These are phyloP conservation scores for Stramonita haemastoma DNA, from an alignment of 2,888 invertebrate genomes.

Conservation along the genomic window DNA sequence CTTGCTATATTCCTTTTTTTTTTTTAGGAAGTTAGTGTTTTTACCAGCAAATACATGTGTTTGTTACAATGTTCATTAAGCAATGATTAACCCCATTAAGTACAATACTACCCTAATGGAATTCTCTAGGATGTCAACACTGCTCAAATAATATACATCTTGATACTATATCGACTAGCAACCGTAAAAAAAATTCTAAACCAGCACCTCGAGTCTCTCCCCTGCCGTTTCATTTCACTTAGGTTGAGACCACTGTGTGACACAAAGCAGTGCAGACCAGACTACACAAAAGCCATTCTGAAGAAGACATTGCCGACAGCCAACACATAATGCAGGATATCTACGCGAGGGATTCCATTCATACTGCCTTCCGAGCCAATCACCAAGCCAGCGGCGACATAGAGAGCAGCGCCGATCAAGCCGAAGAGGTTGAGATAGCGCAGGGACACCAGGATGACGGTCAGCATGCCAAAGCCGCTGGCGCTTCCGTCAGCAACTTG, in stretches of 20 bases:
- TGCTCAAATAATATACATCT: too few relatives aligned
- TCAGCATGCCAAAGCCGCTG: conserved; percentile 69
- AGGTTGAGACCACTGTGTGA: not conserved
- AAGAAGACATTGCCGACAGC: conserved; percentile 64
- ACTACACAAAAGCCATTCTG: conserved; percentile 15
- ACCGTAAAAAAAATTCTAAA: not conserved
- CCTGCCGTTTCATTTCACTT: not conserved
- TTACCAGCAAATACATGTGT: too few relatives aligned
- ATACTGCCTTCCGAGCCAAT: conserved; percentile 65
- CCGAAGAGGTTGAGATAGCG: conserved; percentile 63
- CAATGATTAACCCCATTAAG: too few relatives aligned
- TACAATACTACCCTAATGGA: too few relatives aligned
- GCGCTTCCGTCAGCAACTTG: conserved; percentile 61
- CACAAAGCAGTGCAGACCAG: not conserved
- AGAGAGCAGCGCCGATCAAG: conserved; percentile 59
- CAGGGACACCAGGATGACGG: conserved; percentile 60
- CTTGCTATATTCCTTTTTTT: too few relatives aligned
- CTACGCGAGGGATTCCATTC: conserved; percentile 63
- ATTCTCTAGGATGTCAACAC: too few relatives aligned
- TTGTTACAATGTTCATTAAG: too few relatives aligned
- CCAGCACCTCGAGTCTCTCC: not conserved
- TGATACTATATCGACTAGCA: too few relatives aligned
- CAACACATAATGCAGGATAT: conserved; percentile 70
- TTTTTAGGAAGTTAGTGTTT: too few relatives aligned
- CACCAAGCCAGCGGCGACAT: conserved; percentile 64